A percentile compares a stretch with the other conserved stretches of the same genome.
Evolutionary conservation across 2,113 vertebrate species (phyloP).

Genomic region (Argyrosomus japonicus): DNA sequence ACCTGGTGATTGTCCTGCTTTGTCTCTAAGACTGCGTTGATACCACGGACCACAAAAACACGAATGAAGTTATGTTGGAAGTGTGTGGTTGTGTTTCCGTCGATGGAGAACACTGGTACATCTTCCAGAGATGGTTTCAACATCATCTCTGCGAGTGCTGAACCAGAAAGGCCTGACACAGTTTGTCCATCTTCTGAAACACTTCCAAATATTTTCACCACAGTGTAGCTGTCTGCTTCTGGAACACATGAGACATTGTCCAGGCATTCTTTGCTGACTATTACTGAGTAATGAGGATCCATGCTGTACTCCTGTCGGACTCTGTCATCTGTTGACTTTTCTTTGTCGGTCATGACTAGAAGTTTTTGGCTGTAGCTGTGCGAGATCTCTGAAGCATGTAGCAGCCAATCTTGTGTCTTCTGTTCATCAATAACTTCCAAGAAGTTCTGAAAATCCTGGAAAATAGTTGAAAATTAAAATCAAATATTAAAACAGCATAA

Average conservation of each 20-base stretch:
- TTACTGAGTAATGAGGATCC: slow-evolving; percentile 58
- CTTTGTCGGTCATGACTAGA: slow-evolving; percentile 55
- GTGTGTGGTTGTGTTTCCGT: slow-evolving; percentile 46
- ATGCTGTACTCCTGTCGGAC: slow-evolving; percentile 55
- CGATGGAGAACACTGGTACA: slow-evolving; percentile 44
- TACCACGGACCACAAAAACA: slow-evolving; percentile 12
- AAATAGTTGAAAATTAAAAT: not conserved
- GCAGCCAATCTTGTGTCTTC: slow-evolving; percentile 30
- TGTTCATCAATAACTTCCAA: slow-evolving; percentile 21
- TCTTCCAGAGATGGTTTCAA: slow-evolving; percentile 21
- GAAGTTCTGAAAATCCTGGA: slow-evolving; percentile 39
- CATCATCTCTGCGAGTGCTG: slow-evolving; percentile 52
- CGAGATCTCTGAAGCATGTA: slow-evolving; percentile 46
- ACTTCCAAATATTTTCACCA: slow-evolving; percentile 54
- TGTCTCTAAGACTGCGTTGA: slow-evolving; percentile 60
- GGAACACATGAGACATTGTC: slow-evolving; percentile 42
- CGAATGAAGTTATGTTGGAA: slow-evolving; percentile 49
- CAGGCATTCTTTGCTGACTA: slow-evolving; percentile 39
- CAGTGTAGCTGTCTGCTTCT: slow-evolving; percentile 23
- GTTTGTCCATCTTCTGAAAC: slow-evolving; percentile 46
- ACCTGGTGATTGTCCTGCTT: slow-evolving; percentile 8
- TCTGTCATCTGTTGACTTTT: slow-evolving; percentile 32
- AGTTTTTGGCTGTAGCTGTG: slow-evolving; percentile 58
- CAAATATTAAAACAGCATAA: not conserved
- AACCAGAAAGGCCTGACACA: slow-evolving; percentile 50